Conservation (phyloP, 2,888 invertebrate species). For the Drosophila mimica region DNA sequence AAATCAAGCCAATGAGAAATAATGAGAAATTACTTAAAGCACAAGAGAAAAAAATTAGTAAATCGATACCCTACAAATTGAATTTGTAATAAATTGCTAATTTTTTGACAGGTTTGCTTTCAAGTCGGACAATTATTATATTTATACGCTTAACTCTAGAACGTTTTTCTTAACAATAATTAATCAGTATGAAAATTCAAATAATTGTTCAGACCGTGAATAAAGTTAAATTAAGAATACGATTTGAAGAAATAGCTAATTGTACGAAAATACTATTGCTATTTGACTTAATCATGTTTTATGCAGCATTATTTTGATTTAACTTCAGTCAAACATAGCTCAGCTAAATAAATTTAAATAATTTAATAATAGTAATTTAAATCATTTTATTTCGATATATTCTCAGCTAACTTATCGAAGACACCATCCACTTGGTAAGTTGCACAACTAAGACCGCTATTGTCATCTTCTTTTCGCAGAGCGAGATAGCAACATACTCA, state of each 20-base stretch:
- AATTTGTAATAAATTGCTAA: neutral
- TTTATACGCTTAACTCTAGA: neutral
- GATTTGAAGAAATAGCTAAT: neutral
- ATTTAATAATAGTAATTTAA: neutral
- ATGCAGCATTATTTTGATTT: neutral
- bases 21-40: neutral
- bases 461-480: slow-evolving; percentile 20
- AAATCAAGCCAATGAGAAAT: neutral
- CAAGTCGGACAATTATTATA: neutral
- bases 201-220: neutral
- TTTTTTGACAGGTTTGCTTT: neutral
- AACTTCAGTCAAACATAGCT: neutral
- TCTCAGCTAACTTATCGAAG: slow-evolving; percentile 9
- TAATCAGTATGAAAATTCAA: neutral
- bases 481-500: slow-evolving; percentile 9
- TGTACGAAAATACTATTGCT: rapidly evolving
- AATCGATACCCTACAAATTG: slow-evolving; percentile 25
- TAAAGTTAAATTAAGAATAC: neutral
- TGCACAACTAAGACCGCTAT: neutral
- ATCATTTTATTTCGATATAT: slow-evolving; percentile 9
- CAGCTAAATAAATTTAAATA: neutral
- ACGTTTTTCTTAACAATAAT: neutral
- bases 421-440: slow-evolving; percentile 28
- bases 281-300: neutral
- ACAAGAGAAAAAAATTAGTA: slow-evolving; percentile 11